These are phyloP conservation scores for Drosophila merina DNA, from an alignment of 2,888 invertebrate species.

Conservation along the genomic window DNA sequence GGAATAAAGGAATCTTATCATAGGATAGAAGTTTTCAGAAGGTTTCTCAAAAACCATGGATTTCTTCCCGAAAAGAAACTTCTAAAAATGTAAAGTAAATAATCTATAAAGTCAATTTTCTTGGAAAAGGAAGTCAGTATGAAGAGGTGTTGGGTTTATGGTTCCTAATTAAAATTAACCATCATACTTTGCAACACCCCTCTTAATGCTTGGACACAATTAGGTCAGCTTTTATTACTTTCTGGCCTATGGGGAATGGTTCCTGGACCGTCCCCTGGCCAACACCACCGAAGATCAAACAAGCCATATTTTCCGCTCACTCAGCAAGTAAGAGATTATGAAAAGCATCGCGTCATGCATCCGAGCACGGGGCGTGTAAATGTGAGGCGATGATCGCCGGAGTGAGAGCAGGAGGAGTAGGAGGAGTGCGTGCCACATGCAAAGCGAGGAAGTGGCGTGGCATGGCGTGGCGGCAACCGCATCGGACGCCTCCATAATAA, in stretches of 20 bases:
- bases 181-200: not conserved
- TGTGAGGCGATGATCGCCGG: constrained; percentile 51
- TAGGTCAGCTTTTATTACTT: not conserved
- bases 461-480: constrained; percentile 8
- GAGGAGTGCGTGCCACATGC: constrained; percentile 44
- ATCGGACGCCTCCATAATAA: constrained; percentile 16
- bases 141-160: not conserved
- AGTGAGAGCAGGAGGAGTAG: not conserved
- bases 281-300: not conserved
- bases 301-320: constrained; percentile 65
- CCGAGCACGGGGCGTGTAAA: constrained; percentile 24
- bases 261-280: not conserved
- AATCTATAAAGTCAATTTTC: too few species aligned
- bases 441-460: constrained; percentile 29
- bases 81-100: too few species aligned
- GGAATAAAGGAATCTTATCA: too few species aligned
- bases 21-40: too few species aligned
- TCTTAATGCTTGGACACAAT: not conserved
- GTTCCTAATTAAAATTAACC: not conserved
- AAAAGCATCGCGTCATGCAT: constrained; percentile 62
- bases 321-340: constrained; percentile 65
- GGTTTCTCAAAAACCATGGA: too few species aligned
- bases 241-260: not conserved
- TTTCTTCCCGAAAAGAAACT: too few species aligned
- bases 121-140: not conserved